Base-by-base conservation (phyloP, 1,140 invertebrate species). In the Panagrolaimus sp. region DNA sequence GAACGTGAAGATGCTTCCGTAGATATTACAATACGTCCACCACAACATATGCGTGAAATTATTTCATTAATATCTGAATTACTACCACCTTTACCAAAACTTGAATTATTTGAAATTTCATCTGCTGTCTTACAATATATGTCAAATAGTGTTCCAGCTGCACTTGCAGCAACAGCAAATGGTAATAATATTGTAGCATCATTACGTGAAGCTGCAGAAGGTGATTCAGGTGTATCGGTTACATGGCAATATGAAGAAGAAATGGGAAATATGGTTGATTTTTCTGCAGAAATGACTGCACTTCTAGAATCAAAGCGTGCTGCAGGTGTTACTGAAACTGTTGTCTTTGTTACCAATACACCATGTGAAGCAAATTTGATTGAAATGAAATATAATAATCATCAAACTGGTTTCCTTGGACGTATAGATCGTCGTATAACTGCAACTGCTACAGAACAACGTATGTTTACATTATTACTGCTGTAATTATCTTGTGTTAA, bases 21-120 rank as follows among this genome's bases (percentile, higher is more conserved):
- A 8, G 78, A 77, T 31, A 53, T 79, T 11, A 65, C 63, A 16
- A 44, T 51, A 13, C 68, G 80, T 20, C 78, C 78, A 11, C 38
- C 78, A 2, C 76, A 78, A n/a, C 78, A 80, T 46, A 48, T 82
- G 14, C 72, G 68, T 42, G 78, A 80, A 38, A 75, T 80, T 45
- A 78, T 80, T 48, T 68, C 48, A 42, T 63, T 80, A 9, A 27
- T 57, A 8, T 11, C 80, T 44, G 79, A 80, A 70, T 62, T 80
- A 1, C 51, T 57, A 0, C 51, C 51, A 3, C 51, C 51, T 64
- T 31, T 47, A 23, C 45, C 45, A 25, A 64, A 44, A 16, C 1
- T 44, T 9, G 63, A 64, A 45, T 5, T 44, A 0, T 64, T 64
- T 64, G 51, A 57, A 13, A 57, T 57, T 27, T 57, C 51, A 1